Base-by-base conservation (phyloP, 1,140 invertebrate genomes). In the Grapholita molesta region DNA sequence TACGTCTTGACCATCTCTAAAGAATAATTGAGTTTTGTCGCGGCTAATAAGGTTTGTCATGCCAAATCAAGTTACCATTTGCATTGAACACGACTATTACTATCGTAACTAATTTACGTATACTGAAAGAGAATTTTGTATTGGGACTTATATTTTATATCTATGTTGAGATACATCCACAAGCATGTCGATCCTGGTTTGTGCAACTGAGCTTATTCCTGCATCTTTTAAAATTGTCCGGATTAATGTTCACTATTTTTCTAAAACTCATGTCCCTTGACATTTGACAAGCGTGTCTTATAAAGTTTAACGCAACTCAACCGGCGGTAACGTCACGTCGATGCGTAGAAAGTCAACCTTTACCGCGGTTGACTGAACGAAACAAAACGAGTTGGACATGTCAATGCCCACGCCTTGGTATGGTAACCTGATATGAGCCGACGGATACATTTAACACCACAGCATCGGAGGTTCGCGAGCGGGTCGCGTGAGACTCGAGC, bases 391-490 rank as follows among this genome's bases (percentile, higher is more conserved):
- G 82, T 81, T 78, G 80, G 80, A 84, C 85, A 88, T 88, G 89
- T 91, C 89, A 88, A 91, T 91, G 89, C 89, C 89, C 89, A 91
- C 89, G 89, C 89, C 84, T 91, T 82, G 81, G 80, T 85, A 87
- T 80, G 78, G 87, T 88, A 91, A 89, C 87, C 78, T 77, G 87
- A 89, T 89, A 88, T 79, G 81, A 83, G 74, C 78, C 79, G 84
- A 79, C 82, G 85, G 84, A 88, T 89, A 88, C 89, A 86, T 89
- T 90, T 90, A 89, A 90, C 86, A 89, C 86, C 83, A 82, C 64
- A 73, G 78, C 23, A 68, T 28, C 24, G 83, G 83, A 85, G 85
- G 81, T 87, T 86, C 70, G 85, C 83, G 78, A 85, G 85, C 80
- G 82, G 82, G 73, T 87, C 72, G 86, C 85, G 83, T 83, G 86